phyloP scores from a whole-genome alignment of 2,797 vertebrate genomes.

The Melanotaenia pygmaea region DNA sequence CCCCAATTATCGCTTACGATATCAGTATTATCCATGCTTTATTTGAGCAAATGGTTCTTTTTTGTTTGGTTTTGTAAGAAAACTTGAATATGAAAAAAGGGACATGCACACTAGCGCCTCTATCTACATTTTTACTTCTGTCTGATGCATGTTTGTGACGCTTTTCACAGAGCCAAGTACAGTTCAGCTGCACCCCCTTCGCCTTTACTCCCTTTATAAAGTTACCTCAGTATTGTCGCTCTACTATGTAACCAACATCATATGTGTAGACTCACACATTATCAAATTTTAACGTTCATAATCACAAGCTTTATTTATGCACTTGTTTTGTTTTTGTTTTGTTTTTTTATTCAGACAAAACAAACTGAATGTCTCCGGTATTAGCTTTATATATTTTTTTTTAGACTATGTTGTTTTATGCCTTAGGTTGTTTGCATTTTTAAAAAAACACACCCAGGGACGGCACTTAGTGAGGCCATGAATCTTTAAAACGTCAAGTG shows the following conservation, averaged over 20 bases:
- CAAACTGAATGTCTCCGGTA: slow-evolving; percentile 78
- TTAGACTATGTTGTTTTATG: slow-evolving; percentile 55
- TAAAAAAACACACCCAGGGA: slow-evolving; percentile 15
- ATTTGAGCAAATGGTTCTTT: slow-evolving; percentile 16
- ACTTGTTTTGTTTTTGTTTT: slow-evolving; percentile 69
- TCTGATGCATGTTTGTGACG: slow-evolving; percentile 60
- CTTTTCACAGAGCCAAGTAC: slow-evolving; percentile 31
- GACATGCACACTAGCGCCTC: slow-evolving; percentile 59
- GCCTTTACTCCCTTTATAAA: slow-evolving; percentile 35
- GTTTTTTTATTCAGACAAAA: slow-evolving; percentile 59
- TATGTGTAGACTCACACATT: slow-evolving; percentile 50
- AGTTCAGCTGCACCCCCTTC: slow-evolving; percentile 3
- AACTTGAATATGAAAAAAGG: slow-evolving; percentile 68
- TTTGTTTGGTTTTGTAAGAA: slow-evolving; percentile 17
- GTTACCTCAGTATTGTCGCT: slow-evolving; percentile 68
- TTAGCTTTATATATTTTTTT: slow-evolving; percentile 74
- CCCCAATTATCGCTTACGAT: slow-evolving; percentile 25
- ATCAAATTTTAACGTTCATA: slow-evolving; percentile 43
- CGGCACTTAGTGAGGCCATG: slow-evolving; percentile 34
- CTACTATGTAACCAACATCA: slow-evolving; percentile 49
- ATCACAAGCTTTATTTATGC: slow-evolving; percentile 73
- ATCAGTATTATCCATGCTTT: slow-evolving; percentile 49
- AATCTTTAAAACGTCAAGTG: slow-evolving; percentile 67
- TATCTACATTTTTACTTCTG: slow-evolving; percentile 42
- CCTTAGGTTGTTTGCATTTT: slow-evolving; percentile 69